Evolutionary conservation across 1,140 invertebrate species (phyloP).

Genomic region (Macrostomum lignano): DNA sequence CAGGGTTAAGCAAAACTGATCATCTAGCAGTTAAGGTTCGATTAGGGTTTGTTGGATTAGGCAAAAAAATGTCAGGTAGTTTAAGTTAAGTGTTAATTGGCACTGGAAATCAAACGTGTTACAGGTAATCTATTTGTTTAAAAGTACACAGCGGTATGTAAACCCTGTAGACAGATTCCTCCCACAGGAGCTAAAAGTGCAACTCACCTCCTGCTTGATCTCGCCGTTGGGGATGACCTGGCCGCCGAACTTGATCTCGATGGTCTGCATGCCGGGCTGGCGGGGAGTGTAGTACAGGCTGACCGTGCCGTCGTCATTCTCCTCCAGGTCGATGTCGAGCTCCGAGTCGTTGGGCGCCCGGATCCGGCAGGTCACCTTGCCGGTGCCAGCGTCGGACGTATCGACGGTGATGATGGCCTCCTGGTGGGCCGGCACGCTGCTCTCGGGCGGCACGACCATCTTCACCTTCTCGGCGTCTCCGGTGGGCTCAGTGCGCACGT

Average conservation of each 20-base stretch:
- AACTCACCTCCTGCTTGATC: constrained; percentile 23
- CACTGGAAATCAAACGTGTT: no score
- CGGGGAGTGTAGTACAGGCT: constrained; percentile 33
- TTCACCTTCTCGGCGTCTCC: constrained; percentile 27
- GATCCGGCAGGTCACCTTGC: constrained; percentile 53
- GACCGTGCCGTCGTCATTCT: constrained; percentile 47
- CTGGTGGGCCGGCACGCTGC: constrained; percentile 36
- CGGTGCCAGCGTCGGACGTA: constrained; percentile 47
- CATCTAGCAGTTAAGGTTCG: no score
- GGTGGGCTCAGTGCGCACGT: constrained; percentile 19
- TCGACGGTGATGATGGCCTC: constrained; percentile 53
- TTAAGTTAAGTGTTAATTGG: no score
- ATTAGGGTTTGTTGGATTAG: no score
- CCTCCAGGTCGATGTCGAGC: constrained; percentile 45
- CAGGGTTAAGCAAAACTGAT: no score
- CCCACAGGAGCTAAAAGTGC: no score
- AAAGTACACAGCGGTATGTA: no score
- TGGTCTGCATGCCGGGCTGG: constrained; percentile 46
- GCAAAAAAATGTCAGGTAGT: no score
- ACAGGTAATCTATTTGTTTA: no score
- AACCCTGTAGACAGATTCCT: no score
- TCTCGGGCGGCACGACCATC: no score
- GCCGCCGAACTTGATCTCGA: constrained; percentile 53
- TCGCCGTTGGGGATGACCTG: constrained; percentile 47
- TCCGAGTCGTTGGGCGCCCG: constrained; percentile 43